Evolutionary conservation across 2,797 vertebrate species (phyloP).

Genomic region (Phrynocephalus forsythii): DNA sequence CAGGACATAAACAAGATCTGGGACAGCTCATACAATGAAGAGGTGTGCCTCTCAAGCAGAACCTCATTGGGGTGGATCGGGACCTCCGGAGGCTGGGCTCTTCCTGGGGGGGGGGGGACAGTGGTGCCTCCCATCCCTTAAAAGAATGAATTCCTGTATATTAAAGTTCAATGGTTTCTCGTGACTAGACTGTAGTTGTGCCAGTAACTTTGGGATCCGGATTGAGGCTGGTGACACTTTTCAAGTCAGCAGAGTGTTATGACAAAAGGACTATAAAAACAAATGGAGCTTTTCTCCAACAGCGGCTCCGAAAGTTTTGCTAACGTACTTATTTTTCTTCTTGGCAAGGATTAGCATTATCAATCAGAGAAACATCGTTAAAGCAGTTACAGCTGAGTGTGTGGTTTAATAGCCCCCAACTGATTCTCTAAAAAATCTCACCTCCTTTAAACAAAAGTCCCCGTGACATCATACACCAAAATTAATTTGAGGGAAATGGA

Average conservation of each 20-base stretch:
- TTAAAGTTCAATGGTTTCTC: background rate
- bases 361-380: conserved; percentile 19
- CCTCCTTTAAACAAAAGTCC: background rate
- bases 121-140: too few species aligned
- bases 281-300: conserved; percentile 20
- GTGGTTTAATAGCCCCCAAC: background rate
- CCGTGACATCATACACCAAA: background rate
- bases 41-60: too few species aligned
- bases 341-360: background rate
- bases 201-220: background rate
- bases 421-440: background rate
- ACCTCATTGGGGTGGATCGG: too few species aligned
- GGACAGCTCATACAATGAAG: too few species aligned
- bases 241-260: conserved; percentile 29
- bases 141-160: background rate
- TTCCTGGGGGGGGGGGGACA: too few species aligned
- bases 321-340: background rate
- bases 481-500: background rate
- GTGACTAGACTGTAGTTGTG: background rate
- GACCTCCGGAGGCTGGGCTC: too few species aligned
- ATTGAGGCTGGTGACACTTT: conserved; percentile 8
- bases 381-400: background rate
- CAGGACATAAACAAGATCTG: too few species aligned
- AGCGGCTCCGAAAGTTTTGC: conserved; percentile 18
- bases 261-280: conserved; percentile 13